Evolutionary conservation across 1,140 invertebrate genomes (phyloP).

Genomic region (Tetramorium parvispinum): DNA sequence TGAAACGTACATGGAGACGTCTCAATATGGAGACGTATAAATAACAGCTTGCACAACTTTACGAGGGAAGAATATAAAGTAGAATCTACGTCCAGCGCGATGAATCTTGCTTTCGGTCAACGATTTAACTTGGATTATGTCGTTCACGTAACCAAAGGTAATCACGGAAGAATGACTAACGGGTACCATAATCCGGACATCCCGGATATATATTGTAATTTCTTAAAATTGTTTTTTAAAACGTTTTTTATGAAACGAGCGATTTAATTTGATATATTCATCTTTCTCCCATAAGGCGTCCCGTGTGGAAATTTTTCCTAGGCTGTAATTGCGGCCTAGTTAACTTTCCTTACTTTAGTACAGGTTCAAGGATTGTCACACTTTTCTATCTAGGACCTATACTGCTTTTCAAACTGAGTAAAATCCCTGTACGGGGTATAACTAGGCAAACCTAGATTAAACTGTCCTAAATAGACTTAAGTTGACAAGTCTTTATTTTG

Average conservation of each 20-base stretch:
- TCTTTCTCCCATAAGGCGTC: not conserved
- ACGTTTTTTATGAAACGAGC: not conserved
- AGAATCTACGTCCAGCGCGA: not conserved
- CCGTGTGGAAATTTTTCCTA: no score
- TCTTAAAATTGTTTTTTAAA: not conserved
- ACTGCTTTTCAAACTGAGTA: no score
- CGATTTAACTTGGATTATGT: conserved; percentile 16
- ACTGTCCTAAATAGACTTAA: no score
- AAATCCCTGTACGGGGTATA: no score
- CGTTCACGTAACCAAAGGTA: not conserved
- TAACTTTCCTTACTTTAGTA: no score
- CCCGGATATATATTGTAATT: not conserved
- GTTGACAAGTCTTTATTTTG: no score
- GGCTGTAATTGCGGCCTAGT: no score
- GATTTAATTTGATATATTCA: not conserved
- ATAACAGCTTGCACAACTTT: not conserved
- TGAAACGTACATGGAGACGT: not conserved
- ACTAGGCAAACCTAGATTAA: no score
- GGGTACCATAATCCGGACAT: not conserved
- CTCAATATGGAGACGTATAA: not conserved
- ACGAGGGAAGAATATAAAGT: not conserved
- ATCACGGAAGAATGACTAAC: not conserved
- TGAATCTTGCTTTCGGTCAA: not conserved
- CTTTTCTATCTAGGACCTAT: no score
- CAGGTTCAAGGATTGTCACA: no score